Evolutionary conservation across 2,113 vertebrate genomes (phyloP), one percentile per base, ranked within the genome.

Genomic region (Grammomys dolichurus): DNA sequence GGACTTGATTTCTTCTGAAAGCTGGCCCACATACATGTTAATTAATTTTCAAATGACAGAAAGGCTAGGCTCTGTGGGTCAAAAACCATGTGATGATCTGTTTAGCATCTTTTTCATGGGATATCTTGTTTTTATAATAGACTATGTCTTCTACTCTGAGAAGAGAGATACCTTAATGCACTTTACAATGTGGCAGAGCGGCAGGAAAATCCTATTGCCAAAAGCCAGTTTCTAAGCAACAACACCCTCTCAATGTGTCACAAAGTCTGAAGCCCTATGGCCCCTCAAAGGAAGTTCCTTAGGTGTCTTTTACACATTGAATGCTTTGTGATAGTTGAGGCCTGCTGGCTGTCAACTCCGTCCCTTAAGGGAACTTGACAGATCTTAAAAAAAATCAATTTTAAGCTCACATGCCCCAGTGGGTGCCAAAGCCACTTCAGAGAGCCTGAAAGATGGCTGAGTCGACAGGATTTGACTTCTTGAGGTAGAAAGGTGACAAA

Each of bases 401-500:
- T 99, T 99, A 99, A 99, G 98, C 99, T 99, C 99, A 98, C 99
- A 99, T 99, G 99, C 99, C 99, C 99, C 99, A 99, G 98, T 99
- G 99, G 99, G 99, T 99, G 99, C 99, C 99, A 99, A 98, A 99
- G 99, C 99, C 99, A 99, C 99, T 99, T 99, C 98, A 98, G 99
- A 99, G 99, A 99, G 98, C 97, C 98, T 99, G 99, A 99, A 99
- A 99, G 99, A 99, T 99, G 99, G 99, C 99, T 98, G 99, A 99
- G 99, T 98, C 99, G 99, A 99, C 99, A 99, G 99, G 99, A 99
- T 99, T 99, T 99, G 99, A 99, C 99, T 99, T 99, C 98, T 98
- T 98, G 99, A 99, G 99, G 99, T 99, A 99, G 99, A 99, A 99
- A 99, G 99, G 99, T 99, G 99, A 99, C 99, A 99, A 99, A 99